Evolutionary conservation across 2,797 vertebrate species (phyloP), one percentile per base, ranked within the genome.

Genomic region (Toxotes lorentzi): DNA sequence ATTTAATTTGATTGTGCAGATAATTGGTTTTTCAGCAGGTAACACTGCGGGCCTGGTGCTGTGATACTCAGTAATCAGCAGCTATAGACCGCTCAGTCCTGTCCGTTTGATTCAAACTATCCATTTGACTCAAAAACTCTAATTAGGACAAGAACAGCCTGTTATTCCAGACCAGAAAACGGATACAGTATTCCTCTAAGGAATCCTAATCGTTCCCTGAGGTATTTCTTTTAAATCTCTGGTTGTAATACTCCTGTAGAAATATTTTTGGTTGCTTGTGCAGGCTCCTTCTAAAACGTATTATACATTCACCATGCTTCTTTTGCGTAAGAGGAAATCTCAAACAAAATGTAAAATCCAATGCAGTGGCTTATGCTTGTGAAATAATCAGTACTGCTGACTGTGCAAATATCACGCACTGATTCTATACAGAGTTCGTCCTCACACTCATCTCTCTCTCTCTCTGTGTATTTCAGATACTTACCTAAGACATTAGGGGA

Each of bases 91-190:
- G 60, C 63, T 66, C 68, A 59, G 67, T 65, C 77, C 78, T 60
- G 77, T 76, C 65, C 53, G 30, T 89, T 82, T 85, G 53, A 88
- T 87, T 90, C 48, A 61, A 58, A 61, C 78, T 63, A 75, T 76
- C 65, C 56, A 30, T 88, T 82, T 83, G 53, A 88, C 85, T 90
- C 48, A 73, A 72, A 90, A 62, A 53, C 62, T 84, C 81, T 90
- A 90, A 92, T 91, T 87, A 88, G 89, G 84, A 78, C 78, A 81
- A 43, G 79, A 78, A 59, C 62, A 64, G 78, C 68, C 76, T 62
- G 75, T 85, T 86, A 79, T 85, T 83, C 77, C 73, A 74, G 71
- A 73, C 23, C 40, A 58, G 50, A 76, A 70, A 77, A 73, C 47
- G 11, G 48, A 85, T 83, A 74, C 63, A 68, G 70, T 50, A 66